A percentile compares a stretch with the other conserved stretches of the same genome.
phyloP scores from a whole-genome alignment of 2,113 vertebrate species.

The Bufo gargarizans region DNA sequence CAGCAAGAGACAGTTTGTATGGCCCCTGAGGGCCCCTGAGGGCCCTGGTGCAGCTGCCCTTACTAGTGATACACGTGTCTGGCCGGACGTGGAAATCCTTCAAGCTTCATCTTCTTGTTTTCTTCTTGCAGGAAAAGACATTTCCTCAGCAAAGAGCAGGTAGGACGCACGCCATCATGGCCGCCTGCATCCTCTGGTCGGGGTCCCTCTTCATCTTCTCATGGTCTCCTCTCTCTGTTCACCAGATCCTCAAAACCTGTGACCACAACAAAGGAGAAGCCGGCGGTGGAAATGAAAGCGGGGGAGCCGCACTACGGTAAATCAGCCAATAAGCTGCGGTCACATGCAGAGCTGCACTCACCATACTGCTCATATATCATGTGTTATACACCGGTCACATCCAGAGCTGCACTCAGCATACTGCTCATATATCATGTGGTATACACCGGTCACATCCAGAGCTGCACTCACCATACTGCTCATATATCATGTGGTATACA shows the following conservation, averaged over 20 bases:
- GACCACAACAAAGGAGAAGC: background rate
- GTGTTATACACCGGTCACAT: too few species aligned
- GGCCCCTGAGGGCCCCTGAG: too few species aligned
- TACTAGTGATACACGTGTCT: too few species aligned
- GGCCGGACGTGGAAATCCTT: background rate
- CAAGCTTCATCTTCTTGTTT: slow-evolving; percentile 46
- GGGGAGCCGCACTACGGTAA: slow-evolving; percentile 21
- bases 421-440: too few species aligned
- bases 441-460: too few species aligned
- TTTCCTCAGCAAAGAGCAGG: slow-evolving; percentile 74
- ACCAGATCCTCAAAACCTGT: background rate
- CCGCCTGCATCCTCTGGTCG: background rate
- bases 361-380: too few species aligned
- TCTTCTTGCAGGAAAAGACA: slow-evolving; percentile 69
- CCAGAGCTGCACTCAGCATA: too few species aligned
- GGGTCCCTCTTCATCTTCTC: slow-evolving; percentile 1
- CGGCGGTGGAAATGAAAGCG: background rate
- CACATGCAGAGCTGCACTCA: too few species aligned
- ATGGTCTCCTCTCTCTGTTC: background rate
- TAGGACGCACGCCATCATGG: slow-evolving; percentile 60
- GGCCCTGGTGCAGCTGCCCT: too few species aligned
- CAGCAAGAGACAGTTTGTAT: too few species aligned
- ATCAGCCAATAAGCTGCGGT: background rate
- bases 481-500: too few species aligned
- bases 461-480: too few species aligned